Conservation (phyloP, 2,888 invertebrate genomes). For the Brachypterus glaber region DNA sequence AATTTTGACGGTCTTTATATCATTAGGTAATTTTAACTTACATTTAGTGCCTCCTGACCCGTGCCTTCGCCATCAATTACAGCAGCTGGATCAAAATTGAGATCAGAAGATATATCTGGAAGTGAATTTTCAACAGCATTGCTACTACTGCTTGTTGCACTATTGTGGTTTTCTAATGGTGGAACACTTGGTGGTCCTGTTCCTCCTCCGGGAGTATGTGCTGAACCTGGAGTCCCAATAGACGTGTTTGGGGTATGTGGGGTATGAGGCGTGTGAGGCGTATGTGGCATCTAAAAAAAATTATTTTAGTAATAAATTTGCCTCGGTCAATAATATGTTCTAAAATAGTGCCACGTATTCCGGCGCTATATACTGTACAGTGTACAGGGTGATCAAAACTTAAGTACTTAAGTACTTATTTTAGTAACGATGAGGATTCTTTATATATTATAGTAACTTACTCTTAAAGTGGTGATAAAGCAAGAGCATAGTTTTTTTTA, state of each 20-base stretch:
- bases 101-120: constrained; percentile 75
- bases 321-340: too few relatives aligned
- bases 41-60: constrained; percentile 78
- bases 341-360: too few relatives aligned
- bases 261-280: constrained; percentile 70
- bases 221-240: constrained; percentile 56
- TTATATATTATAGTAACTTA: too few relatives aligned
- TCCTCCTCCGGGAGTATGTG: constrained; percentile 63
- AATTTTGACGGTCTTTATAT: too few relatives aligned
- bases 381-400: too few relatives aligned
- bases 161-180: constrained; percentile 46
- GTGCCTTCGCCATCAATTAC: constrained; percentile 88
- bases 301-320: neutral
- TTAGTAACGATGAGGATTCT: too few relatives aligned
- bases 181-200: constrained; percentile 76
- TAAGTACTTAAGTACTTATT: too few relatives aligned
- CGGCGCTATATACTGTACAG: too few relatives aligned
- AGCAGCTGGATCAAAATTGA: constrained; percentile 88
- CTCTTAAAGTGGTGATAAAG: too few relatives aligned
- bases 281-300: constrained; percentile 51
- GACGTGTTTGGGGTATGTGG: constrained; percentile 72
- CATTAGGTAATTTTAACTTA: too few relatives aligned
- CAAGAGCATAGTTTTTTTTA: too few relatives aligned
- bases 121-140: constrained; percentile 40
- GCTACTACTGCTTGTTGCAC: constrained; percentile 36